Evolutionary conservation across 2,888 invertebrate species (phyloP), one percentile per base, ranked within the genome.

Genomic region (Drosophila recens): DNA sequence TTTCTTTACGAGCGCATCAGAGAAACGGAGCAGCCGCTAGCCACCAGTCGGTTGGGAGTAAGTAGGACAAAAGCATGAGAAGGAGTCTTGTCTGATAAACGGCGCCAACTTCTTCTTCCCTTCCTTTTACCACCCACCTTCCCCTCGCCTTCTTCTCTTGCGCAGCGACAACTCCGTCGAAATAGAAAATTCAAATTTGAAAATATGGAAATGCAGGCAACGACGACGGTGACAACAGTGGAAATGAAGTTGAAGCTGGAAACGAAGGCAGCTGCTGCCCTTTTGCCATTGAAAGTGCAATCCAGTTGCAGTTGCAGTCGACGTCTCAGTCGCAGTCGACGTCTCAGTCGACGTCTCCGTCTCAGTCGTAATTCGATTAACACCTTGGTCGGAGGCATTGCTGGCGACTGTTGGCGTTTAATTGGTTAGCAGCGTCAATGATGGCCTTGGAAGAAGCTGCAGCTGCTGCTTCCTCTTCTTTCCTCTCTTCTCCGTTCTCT

Each of bases 141-240:
- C 33, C 56, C 48, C 71, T 27, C n/a, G 15, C 4, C 38, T 5
- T 13, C 20, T 3, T 10, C 13, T 36, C 4, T 36, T 54, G 52
- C 38, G 27, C 51, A 65, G n/a, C 20, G 51, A 51, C 34, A 36
- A n/a, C 67, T 68, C 69, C 63, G 72, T 69, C 56, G 75, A 68
- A 75, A 80, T 86, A 73, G 88, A 86, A 83, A 88, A 80, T 85
- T 88, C 80, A 88, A 85, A 85, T 86, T 85, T 79, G 86, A 80
- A 85, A 88, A 85, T 86, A 85, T 88, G 88, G 80, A 85, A 85
- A 85, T 79, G 79, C 66, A 56, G 38, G 58, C 72, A 73, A 64
- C 67, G 72, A 52, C 38, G 15, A 56, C 62, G 63, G 8, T 36
- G 67, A 58, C 72, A 65, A 58, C 72, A 65, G 65, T 71, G 58